Evolutionary conservation across 1,140 invertebrate genomes (phyloP).

Genomic region (Sitophilus oryzae): DNA sequence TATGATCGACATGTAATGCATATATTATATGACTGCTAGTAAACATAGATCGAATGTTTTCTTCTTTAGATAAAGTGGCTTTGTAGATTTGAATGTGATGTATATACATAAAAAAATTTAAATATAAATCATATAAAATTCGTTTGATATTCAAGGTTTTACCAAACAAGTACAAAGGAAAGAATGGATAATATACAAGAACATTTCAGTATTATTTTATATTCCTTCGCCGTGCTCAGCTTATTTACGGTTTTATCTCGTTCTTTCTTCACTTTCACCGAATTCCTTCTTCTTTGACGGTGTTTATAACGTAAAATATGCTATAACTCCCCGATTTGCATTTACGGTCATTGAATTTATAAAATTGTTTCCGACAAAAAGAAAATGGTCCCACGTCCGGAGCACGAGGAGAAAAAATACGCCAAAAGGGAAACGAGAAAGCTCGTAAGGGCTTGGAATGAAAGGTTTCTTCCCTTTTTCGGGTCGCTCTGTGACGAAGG

Average conservation of each 20-base stretch:
- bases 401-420: neutral
- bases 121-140: no score
- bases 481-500: no score
- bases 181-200: neutral
- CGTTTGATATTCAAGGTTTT: no score
- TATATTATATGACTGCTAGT: no score
- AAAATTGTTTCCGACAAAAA: conserved; percentile 1
- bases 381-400: neutral
- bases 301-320: conserved; percentile 6
- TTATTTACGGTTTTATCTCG: neutral
- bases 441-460: no score
- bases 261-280: neutral
- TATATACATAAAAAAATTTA: no score
- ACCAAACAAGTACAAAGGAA: neutral
- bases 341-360: conserved; percentile 6
- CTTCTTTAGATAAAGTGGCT: no score
- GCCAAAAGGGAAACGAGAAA: neutral
- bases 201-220: neutral
- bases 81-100: no score
- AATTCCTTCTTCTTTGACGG: neutral
- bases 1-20: no score
- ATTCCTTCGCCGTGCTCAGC: neutral
- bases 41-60: no score
- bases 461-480: no score
- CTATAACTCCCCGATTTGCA: conserved; percentile 6